Base-by-base conservation (phyloP, 2,888 invertebrate genomes). In the Muschampia plurimacula region DNA sequence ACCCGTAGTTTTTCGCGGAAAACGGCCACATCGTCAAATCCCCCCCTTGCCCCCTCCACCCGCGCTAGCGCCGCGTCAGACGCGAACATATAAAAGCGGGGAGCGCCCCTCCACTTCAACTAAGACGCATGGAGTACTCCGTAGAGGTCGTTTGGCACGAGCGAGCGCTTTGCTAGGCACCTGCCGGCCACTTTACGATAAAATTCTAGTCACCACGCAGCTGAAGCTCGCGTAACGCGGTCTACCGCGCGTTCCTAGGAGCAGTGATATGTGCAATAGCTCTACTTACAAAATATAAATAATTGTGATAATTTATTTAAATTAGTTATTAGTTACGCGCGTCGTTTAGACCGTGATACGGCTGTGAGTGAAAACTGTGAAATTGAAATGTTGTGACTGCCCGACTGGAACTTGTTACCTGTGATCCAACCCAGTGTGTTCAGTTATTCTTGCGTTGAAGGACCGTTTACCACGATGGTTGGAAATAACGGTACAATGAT, bases 401-500 rank as follows among this genome's bases (percentile, higher is more conserved):
- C 92, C 84, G 93, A 93, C 87, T 93, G 92, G 91, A 93, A 94
- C 91, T 89, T 87, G 78, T 89, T 90, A 86, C 91, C 93, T 86
- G 92, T 92, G 89, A 91, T 88, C 83, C 91, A 92, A 80, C 88
- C 93, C 89, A 92, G 92, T 93, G 92, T 87, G 86, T 88, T 88
- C 85, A 86, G 88, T 90, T 89, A 89, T 90, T 90, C 90, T 92
- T 92, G 89, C 88, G 88, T 89, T 77, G 85, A 88, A 85, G 89
- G 85, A 87, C 87, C 88, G 77, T 89, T 91, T 80, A 82, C 84
- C 87, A 96, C 95, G 87, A 97, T 97, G 97, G 97, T 97, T 92
- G 97, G 97, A 92, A 97, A 96, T 94, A 97, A 97, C 95, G 97
- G 97, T 91, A 97, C 97, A 89, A 96, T 97, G 96, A 97, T 97